A percentile compares a stretch with the other conserved stretches of the same genome.
phyloP scores from a whole-genome alignment of 1,140 invertebrate genomes.

The Drosophila mayri region DNA sequence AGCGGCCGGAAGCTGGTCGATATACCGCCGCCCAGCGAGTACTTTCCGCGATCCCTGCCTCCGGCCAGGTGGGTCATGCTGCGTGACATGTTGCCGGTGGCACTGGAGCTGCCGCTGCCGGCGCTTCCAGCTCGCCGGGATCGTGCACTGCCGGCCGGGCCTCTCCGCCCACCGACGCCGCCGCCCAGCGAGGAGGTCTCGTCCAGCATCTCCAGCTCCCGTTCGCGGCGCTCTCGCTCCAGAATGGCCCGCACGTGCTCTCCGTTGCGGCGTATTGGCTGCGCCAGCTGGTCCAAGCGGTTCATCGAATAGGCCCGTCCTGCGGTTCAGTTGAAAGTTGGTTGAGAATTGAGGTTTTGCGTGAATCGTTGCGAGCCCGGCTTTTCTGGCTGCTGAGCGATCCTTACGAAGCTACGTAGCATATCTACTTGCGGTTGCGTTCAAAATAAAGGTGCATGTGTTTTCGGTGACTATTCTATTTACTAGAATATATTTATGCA shows the following conservation, averaged over 20 bases:
- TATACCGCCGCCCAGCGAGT: conserved; percentile 77
- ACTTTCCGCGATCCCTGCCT: conserved; percentile 71
- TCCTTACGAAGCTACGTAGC: conserved; percentile 43
- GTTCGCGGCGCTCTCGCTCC: conserved; percentile 73
- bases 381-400: conserved; percentile 11
- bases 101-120: conserved; percentile 71
- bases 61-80: conserved; percentile 89
- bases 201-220: conserved; percentile 79
- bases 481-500: too few species aligned
- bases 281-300: conserved; percentile 93
- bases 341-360: conserved; percentile 59
- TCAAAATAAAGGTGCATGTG: conserved; percentile 9
- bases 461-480: background rate
- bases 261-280: conserved; percentile 88
- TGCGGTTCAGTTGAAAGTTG: conserved; percentile 66
- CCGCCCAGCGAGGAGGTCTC: conserved; percentile 77
- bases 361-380: conserved; percentile 42
- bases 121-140: conserved; percentile 59
- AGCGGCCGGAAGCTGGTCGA: conserved; percentile 78
- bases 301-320: conserved; percentile 95
- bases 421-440: conserved; percentile 30
- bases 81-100: conserved; percentile 86
- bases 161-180: conserved; percentile 37
- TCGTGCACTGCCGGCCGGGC: conserved; percentile 1
- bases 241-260: conserved; percentile 84